Conservation (phyloP, 2,797 vertebrate species). For the Liparis tanakae region DNA sequence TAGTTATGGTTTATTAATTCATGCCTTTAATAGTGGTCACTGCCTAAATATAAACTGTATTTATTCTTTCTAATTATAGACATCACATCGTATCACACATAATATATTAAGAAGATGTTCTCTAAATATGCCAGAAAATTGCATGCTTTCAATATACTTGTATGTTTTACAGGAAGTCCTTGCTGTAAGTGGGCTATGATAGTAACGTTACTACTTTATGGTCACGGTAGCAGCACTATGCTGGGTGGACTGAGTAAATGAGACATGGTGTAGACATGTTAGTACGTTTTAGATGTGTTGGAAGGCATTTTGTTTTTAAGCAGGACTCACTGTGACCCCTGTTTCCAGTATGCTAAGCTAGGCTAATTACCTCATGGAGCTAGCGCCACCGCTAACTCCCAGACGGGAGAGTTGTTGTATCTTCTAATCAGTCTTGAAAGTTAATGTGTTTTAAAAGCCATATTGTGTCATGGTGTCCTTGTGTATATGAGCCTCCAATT, state of each 20-base stretch:
- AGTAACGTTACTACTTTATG: too few relatives aligned
- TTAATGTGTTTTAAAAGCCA: not conserved
- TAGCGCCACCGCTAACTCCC: not conserved
- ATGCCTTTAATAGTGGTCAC: constrained; percentile 3
- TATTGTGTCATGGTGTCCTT: not conserved
- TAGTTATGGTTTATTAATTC: constrained; percentile 10
- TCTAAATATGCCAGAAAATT: constrained; percentile 9
- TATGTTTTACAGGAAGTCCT: too few relatives aligned
- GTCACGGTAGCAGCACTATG: too few relatives aligned
- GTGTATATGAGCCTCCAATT: not conserved
- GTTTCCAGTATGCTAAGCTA: not conserved
- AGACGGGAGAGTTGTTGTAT: not conserved
- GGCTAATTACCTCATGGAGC: too few relatives aligned
- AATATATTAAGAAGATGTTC: not conserved
- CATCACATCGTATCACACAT: constrained; percentile 5
- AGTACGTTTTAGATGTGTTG: too few relatives aligned
- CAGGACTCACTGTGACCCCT: too few relatives aligned
- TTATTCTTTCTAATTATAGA: not conserved
- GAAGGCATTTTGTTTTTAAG: too few relatives aligned
- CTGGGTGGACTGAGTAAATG: too few relatives aligned
- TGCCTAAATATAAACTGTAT: constrained; percentile 3
- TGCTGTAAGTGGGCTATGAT: too few relatives aligned
- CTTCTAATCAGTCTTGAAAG: not conserved
- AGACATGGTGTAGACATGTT: too few relatives aligned
- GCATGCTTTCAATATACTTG: constrained; percentile 4